Percentiles rank a stretch among this genome's conserved stretches.
Evolutionary conservation across 2,888 invertebrate species (phyloP).

Genomic region (Sialis fuliginosa): DNA sequence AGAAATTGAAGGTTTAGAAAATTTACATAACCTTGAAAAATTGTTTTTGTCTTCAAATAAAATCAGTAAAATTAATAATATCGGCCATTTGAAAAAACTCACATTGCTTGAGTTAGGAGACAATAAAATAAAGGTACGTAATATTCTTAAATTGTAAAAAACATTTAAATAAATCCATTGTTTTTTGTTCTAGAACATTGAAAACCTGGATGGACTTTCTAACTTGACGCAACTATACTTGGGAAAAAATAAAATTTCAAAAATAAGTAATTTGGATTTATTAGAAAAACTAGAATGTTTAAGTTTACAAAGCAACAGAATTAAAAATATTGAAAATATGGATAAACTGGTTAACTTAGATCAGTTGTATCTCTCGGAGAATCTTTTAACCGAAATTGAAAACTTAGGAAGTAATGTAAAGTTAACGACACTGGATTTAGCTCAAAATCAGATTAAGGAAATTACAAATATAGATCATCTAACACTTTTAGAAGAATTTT

Average conservation of each 20-base stretch:
- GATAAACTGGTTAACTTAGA: slow-evolving; percentile 54
- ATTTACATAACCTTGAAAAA: slow-evolving; percentile 57
- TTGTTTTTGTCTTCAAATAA: slow-evolving; percentile 82
- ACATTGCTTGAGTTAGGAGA: slow-evolving; percentile 86
- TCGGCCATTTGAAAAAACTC: slow-evolving; percentile 61
- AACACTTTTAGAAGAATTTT: slow-evolving; percentile 73
- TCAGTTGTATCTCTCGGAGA: slow-evolving; percentile 86
- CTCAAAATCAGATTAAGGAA: slow-evolving; percentile 64
- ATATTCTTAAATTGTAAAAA: slow-evolving; percentile 6
- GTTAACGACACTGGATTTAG: slow-evolving; percentile 77
- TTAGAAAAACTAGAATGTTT: slow-evolving; percentile 58
- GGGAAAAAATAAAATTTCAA: slow-evolving; percentile 88
- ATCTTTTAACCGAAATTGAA: slow-evolving; percentile 68
- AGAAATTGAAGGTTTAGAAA: slow-evolving; percentile 67
- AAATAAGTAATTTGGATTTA: slow-evolving; percentile 64
- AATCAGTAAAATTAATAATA: slow-evolving; percentile 70
- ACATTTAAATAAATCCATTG: slow-evolving; percentile 1
- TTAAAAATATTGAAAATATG: slow-evolving; percentile 74
- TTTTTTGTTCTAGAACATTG: slow-evolving; percentile 45
- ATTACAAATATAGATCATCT: slow-evolving; percentile 69
- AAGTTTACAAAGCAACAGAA: slow-evolving; percentile 81
- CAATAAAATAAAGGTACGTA: slow-evolving; percentile 67
- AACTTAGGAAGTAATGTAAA: slow-evolving; percentile 49
- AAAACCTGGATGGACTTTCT: slow-evolving; percentile 61
- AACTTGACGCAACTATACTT: slow-evolving; percentile 66